Conservation (phyloP, 2,888 invertebrate species). For the Byasa hedistus region DNA sequence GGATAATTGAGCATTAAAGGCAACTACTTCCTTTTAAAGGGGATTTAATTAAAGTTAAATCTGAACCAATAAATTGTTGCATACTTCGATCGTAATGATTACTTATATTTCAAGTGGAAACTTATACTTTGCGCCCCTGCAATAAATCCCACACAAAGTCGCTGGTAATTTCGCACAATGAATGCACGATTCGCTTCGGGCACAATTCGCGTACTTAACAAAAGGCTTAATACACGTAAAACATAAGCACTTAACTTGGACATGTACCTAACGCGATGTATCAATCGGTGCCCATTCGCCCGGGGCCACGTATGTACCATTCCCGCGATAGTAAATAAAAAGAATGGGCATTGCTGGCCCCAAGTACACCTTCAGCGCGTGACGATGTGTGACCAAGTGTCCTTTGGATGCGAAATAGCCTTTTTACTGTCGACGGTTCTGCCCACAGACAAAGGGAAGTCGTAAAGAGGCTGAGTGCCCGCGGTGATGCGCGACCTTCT, state of each 20-base stretch:
- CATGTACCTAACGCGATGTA: background rate
- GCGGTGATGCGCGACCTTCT: constrained; percentile 54
- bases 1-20: background rate
- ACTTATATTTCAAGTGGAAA: constrained; percentile 4
- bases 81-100: constrained; percentile 6
- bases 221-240: background rate
- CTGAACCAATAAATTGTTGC: constrained; percentile 10
- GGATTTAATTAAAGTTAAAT: constrained; percentile 6
- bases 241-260: background rate
- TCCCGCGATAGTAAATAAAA: constrained; percentile 28
- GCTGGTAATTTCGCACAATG: background rate
- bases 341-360: constrained; percentile 17
- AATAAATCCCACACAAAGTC: background rate
- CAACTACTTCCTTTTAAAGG: background rate
- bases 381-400: constrained; percentile 51
- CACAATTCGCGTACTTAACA: background rate
- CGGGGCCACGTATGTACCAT: constrained; percentile 11
- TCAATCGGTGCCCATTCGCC: constrained; percentile 13
- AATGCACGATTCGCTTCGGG: background rate
- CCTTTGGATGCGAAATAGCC: constrained; percentile 48
- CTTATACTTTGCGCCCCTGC: background rate
- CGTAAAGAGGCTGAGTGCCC: constrained; percentile 59
- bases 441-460: constrained; percentile 60
- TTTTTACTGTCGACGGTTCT: constrained; percentile 54
- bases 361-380: constrained; percentile 36